A percentile compares a stretch with the other conserved stretches of the same genome.
phyloP scores from a whole-genome alignment of 2,888 invertebrate genomes.

The Cosmorhoe ocellata region DNA sequence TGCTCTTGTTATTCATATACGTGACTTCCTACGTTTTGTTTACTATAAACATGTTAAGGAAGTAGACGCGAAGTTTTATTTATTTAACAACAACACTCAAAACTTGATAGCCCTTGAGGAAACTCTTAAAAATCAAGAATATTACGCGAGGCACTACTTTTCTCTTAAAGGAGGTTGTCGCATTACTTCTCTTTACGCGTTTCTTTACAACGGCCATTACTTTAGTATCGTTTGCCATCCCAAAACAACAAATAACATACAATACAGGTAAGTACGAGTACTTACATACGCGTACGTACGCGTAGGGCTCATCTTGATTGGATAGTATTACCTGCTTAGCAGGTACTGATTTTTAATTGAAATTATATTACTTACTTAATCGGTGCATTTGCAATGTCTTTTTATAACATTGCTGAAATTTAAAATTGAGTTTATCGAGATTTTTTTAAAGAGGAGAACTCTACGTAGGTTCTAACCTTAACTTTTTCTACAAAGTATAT shows the following conservation, averaged over 20 bases:
- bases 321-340: too few relatives aligned
- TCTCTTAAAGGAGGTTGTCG: conserved; percentile 42
- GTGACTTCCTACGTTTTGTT: conserved; percentile 33
- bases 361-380: too few relatives aligned
- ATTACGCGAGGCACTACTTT: conserved; percentile 44
- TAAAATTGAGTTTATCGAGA: too few relatives aligned
- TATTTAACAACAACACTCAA: conserved; percentile 45
- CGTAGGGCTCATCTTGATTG: too few relatives aligned
- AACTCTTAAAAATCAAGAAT: conserved; percentile 48
- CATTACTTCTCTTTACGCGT: conserved; percentile 39
- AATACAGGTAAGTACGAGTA: too few relatives aligned
- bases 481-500: too few relatives aligned
- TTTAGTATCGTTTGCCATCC: conserved; percentile 42
- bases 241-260: conserved; percentile 24
- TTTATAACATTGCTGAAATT: too few relatives aligned
- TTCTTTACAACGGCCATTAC: conserved; percentile 48
- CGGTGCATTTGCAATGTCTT: too few relatives aligned
- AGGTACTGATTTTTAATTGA: too few relatives aligned
- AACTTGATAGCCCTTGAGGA: conserved; percentile 50
- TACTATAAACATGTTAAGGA: conserved; percentile 48
- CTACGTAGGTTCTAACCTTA: too few relatives aligned
- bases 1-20: conserved; percentile 29
- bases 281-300: too few relatives aligned
- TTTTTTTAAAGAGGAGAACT: too few relatives aligned
- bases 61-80: conserved; percentile 45